These are phyloP conservation scores for Etheostoma nigrum DNA, from an alignment of 2,797 vertebrate genomes.

Conservation along the genomic window DNA sequence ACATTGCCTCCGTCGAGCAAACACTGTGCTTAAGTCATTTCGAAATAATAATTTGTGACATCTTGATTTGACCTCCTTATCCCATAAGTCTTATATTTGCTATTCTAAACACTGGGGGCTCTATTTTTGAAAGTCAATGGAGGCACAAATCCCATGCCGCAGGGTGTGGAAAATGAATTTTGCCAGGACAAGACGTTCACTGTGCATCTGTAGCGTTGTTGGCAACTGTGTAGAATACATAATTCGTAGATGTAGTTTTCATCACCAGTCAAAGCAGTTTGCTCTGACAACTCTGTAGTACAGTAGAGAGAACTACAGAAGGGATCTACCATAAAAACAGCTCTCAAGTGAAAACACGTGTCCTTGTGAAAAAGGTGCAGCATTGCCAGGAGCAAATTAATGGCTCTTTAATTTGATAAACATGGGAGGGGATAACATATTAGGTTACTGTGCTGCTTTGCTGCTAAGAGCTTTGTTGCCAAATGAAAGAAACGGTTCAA, in stretches of 20 bases:
- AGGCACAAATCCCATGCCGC: not conserved
- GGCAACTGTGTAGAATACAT: constrained; percentile 11
- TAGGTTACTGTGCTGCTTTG: constrained; percentile 33
- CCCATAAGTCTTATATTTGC: constrained; percentile 2
- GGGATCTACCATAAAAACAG: constrained; percentile 16
- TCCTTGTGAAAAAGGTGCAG: constrained; percentile 54
- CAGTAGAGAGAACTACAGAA: constrained; percentile 13
- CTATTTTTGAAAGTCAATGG: not conserved
- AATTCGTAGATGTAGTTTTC: constrained; percentile 24
- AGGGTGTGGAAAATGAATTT: not conserved
- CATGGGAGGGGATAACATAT: constrained; percentile 20
- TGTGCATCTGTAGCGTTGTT: constrained; percentile 7
- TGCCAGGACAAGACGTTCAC: constrained; percentile 6
- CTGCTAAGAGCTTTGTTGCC: constrained; percentile 30
- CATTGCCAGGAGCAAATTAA: constrained; percentile 37
- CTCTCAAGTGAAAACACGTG: constrained; percentile 16
- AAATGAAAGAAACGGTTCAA: constrained; percentile 52
- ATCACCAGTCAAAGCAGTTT: constrained; percentile 29
- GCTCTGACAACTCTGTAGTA: constrained; percentile 11
- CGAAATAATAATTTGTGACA: constrained; percentile 18
- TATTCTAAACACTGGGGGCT: not conserved
- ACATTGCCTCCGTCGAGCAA: not conserved
- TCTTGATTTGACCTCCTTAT: constrained; percentile 10
- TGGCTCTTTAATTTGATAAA: constrained; percentile 39
- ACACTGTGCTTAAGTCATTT: not conserved